phyloP scores from a whole-genome alignment of 2,888 invertebrate species.

The Muscina levida region DNA sequence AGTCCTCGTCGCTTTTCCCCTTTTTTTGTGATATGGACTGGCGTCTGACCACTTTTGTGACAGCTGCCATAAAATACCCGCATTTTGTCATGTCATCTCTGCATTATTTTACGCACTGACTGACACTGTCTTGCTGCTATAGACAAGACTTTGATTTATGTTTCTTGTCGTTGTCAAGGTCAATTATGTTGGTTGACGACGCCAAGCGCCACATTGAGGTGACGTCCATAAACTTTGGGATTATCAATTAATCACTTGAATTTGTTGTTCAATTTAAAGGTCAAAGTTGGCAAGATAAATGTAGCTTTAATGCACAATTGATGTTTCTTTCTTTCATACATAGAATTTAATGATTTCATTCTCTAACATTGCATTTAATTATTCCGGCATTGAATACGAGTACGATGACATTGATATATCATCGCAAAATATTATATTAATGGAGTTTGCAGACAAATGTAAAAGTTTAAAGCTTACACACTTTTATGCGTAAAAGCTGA shows the following conservation, averaged over 20 bases:
- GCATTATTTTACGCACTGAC: not conserved
- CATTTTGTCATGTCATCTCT: not conserved
- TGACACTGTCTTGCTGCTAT: not conserved
- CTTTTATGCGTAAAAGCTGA: too few relatives aligned
- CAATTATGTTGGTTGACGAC: not conserved
- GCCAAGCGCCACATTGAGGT: not conserved
- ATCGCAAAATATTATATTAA: too few relatives aligned
- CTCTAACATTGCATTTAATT: too few relatives aligned
- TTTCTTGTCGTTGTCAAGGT: slow-evolving; percentile 19
- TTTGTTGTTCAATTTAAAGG: not conserved
- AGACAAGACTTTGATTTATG: not conserved
- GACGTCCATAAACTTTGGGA: not conserved
- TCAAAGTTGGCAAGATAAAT: not conserved
- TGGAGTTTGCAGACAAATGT: too few relatives aligned
- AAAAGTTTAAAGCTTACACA: too few relatives aligned
- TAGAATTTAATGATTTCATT: too few relatives aligned
- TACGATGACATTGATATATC: too few relatives aligned
- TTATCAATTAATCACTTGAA: not conserved
- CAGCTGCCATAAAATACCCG: not conserved
- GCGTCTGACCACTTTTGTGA: not conserved
- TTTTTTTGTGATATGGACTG: not conserved
- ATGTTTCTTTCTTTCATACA: too few relatives aligned
- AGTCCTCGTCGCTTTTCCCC: not conserved
- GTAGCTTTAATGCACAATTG: not conserved
- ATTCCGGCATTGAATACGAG: too few relatives aligned